Percentiles rank a stretch among this genome's conserved stretches.
These are phyloP conservation scores for Netta rufina DNA, from an alignment of 2,797 vertebrate genomes.

Conservation along the genomic window DNA sequence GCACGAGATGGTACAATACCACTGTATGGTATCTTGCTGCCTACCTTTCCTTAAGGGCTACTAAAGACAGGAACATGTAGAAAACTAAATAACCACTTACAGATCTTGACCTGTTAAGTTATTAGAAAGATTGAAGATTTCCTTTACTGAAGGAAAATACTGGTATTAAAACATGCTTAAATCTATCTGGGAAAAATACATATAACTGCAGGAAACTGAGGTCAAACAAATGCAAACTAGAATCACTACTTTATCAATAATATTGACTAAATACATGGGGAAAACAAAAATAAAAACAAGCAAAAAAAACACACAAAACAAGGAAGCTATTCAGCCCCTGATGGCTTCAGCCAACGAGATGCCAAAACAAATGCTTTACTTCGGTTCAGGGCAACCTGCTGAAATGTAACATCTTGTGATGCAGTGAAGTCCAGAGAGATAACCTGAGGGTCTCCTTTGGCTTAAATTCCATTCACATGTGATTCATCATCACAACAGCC, in stretches of 20 bases:
- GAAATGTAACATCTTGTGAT: neutral
- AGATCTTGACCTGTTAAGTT: neutral
- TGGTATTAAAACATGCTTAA: neutral
- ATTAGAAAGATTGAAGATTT: neutral
- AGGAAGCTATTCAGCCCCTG: neutral
- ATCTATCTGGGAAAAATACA: neutral
- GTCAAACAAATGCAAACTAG: neutral
- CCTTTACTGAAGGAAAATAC: neutral
- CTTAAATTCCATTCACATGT: constrained; percentile 20
- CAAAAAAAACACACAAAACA: neutral
- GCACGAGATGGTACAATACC: neutral
- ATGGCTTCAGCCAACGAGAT: neutral
- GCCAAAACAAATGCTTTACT: neutral
- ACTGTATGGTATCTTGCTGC: neutral
- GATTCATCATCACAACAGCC: constrained; percentile 21
- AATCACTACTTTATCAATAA: neutral
- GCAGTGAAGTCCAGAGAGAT: neutral
- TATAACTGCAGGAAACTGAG: fast-evolving
- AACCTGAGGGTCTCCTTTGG: neutral
- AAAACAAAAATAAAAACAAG: neutral
- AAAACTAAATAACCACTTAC: neutral
- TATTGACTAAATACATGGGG: neutral
- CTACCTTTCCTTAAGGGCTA: neutral
- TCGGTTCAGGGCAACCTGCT: constrained; percentile 8
- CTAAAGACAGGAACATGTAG: neutral